phyloP scores from a whole-genome alignment of 2,888 invertebrate species.

The Creontiades dilutus region DNA sequence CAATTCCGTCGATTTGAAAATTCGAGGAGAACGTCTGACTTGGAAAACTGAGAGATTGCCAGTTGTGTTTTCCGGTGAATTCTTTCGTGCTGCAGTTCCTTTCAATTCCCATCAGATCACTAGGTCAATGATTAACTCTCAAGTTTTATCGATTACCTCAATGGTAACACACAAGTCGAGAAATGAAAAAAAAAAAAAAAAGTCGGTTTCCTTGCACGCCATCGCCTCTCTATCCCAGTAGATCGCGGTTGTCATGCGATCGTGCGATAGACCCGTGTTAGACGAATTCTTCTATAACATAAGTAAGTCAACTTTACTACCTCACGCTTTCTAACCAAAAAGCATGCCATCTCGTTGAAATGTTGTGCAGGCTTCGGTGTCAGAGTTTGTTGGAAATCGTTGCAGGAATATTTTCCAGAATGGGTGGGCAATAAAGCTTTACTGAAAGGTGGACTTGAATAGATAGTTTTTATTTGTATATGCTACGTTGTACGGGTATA shows the following conservation, averaged over 20 bases:
- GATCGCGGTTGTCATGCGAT: conserved; percentile 2
- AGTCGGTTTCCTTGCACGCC: background rate
- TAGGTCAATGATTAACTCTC: conserved; percentile 1
- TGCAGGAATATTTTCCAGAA: too few relatives aligned
- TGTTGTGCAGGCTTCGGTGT: too few relatives aligned
- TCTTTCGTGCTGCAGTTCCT: background rate
- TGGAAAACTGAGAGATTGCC: background rate
- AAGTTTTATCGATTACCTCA: background rate
- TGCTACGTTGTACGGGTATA: too few relatives aligned
- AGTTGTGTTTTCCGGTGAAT: background rate
- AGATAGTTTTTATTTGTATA: too few relatives aligned
- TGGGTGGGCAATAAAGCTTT: too few relatives aligned
- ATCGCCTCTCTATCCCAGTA: background rate
- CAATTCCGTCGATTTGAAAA: too few relatives aligned
- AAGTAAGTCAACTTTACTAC: background rate
- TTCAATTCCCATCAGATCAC: conserved; percentile 1
- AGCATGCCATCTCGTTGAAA: too few relatives aligned
- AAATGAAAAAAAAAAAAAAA: conserved; percentile 12
- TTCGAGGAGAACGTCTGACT: too few relatives aligned
- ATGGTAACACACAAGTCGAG: background rate
- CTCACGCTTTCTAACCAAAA: too few relatives aligned
- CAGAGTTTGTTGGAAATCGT: too few relatives aligned
- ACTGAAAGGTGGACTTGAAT: too few relatives aligned
- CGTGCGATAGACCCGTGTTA: conserved; percentile 1
- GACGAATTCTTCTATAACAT: background rate